Evolutionary conservation across 2,797 vertebrate species (phyloP).

Genomic region (Gephyroberyx darwinii): DNA sequence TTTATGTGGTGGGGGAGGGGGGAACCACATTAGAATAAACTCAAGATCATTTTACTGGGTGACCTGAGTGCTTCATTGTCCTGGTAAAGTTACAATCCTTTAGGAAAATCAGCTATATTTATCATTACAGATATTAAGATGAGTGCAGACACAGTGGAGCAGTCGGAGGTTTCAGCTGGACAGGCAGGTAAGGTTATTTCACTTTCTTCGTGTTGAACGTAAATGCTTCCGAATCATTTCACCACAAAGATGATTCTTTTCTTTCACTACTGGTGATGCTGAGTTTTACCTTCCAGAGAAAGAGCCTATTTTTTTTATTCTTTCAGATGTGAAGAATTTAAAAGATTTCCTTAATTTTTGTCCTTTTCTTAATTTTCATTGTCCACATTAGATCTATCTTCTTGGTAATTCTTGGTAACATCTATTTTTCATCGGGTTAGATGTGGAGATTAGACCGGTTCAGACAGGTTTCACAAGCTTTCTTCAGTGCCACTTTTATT

Average conservation of each 20-base stretch:
- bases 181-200: slow-evolving; percentile 87
- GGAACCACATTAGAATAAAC: slow-evolving; percentile 90
- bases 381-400: too few species aligned
- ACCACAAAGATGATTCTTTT: neutral
- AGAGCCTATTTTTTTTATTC: neutral
- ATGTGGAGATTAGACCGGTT: too few species aligned
- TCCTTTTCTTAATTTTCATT: too few species aligned
- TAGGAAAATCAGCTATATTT: slow-evolving; percentile 93
- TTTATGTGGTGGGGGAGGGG: slow-evolving; percentile 83
- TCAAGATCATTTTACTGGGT: slow-evolving; percentile 89
- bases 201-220: neutral
- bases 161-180: slow-evolving; percentile 83
- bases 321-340: neutral
- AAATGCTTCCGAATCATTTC: neutral
- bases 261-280: slow-evolving; percentile 6
- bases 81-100: slow-evolving; percentile 85
- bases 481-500: too few species aligned
- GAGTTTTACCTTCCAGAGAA: neutral
- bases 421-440: too few species aligned
- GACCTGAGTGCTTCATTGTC: slow-evolving; percentile 74
- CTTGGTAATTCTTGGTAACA: too few species aligned
- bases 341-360: too few species aligned
- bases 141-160: slow-evolving; percentile 90
- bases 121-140: slow-evolving; percentile 95
- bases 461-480: too few species aligned